Conservation (phyloP, 2,113 vertebrate genomes). For the Thunnus maccoyii region DNA sequence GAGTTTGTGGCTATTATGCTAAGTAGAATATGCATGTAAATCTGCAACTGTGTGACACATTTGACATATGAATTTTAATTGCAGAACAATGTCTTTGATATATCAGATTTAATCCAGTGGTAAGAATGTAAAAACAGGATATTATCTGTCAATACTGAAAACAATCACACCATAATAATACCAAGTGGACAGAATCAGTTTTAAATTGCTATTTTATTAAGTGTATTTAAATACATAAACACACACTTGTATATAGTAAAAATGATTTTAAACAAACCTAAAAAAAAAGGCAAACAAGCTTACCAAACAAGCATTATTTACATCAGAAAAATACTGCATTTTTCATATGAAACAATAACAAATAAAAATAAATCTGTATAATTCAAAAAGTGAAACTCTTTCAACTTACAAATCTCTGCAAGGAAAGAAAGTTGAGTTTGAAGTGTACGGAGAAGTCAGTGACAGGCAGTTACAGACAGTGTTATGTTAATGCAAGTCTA, state of each 20-base stretch:
- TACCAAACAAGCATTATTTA: slow-evolving; percentile 83
- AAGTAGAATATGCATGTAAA: not conserved
- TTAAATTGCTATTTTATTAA: slow-evolving; percentile 80
- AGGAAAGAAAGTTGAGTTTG: slow-evolving; percentile 26
- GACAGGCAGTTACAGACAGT: slow-evolving; percentile 54
- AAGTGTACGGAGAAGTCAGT: slow-evolving; percentile 31
- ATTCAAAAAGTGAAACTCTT: slow-evolving; percentile 63
- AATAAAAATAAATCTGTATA: slow-evolving; percentile 70
- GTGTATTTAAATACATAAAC: slow-evolving; percentile 84
- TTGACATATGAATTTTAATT: not conserved
- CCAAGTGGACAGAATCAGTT: not conserved
- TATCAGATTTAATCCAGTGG: not conserved
- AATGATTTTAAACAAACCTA: slow-evolving; percentile 76
- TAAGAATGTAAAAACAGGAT: not conserved
- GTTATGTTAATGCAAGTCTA: slow-evolving; percentile 59
- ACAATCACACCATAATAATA: slow-evolving; percentile 21
- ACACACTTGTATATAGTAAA: slow-evolving; percentile 80
- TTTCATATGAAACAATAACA: slow-evolving; percentile 77
- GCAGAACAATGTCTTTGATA: too few species aligned
- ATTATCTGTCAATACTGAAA: not conserved
- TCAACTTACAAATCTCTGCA: slow-evolving; percentile 59
- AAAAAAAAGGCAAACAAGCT: slow-evolving; percentile 70
- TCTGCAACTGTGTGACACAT: not conserved
- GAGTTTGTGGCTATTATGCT: not conserved
- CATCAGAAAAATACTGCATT: slow-evolving; percentile 84